Conservation (phyloP, 1,140 invertebrate species). For the Adelges cooleyi region DNA sequence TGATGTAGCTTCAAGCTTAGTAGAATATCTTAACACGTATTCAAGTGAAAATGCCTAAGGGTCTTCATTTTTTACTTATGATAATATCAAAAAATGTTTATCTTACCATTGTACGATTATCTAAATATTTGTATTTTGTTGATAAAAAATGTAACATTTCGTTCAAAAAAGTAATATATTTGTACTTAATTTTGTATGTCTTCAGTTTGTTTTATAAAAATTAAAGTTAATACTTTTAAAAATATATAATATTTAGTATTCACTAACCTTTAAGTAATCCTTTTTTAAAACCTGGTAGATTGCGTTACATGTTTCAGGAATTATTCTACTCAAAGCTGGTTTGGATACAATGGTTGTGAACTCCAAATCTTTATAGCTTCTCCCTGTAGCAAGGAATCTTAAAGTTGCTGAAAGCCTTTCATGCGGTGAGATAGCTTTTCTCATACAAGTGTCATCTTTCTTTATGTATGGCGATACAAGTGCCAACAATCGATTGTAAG, state of each 20-base stretch:
- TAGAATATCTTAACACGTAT: too few relatives aligned
- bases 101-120: too few relatives aligned
- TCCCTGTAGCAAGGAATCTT: conserved; percentile 37
- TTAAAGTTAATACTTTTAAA: too few relatives aligned
- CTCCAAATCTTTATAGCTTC: conserved; percentile 37
- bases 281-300: conserved; percentile 28
- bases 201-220: too few relatives aligned
- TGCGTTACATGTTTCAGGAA: conserved; percentile 34
- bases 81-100: too few relatives aligned
- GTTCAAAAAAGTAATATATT: too few relatives aligned
- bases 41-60: too few relatives aligned
- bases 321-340: conserved; percentile 32
- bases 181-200: too few relatives aligned
- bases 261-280: conserved; percentile 14
- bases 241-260: neutral
- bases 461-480: neutral
- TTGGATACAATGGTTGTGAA: conserved; percentile 35
- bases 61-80: too few relatives aligned
- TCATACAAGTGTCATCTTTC: conserved; percentile 37
- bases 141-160: too few relatives aligned
- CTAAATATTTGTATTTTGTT: too few relatives aligned
- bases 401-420: conserved; percentile 37
- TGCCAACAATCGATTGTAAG: conserved; percentile 3
- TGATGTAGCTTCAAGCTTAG: too few relatives aligned
- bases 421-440: conserved; percentile 36